Evolutionary conservation across 2,888 invertebrate genomes (phyloP).

Genomic region (Azorinus chamasolen): DNA sequence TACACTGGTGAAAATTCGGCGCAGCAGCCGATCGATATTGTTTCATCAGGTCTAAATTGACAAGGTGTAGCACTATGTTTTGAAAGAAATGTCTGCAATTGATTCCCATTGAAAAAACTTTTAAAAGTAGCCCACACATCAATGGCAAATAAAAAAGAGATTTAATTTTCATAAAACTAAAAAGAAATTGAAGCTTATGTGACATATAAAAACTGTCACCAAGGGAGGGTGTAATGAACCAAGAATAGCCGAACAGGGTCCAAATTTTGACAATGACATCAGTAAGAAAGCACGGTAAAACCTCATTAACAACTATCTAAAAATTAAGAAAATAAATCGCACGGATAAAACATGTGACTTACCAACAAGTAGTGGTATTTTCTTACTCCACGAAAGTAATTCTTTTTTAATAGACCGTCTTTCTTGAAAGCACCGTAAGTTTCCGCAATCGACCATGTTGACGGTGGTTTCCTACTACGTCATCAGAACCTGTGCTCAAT

Average conservation of each 20-base stretch:
- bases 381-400: constrained; percentile 86
- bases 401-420: constrained; percentile 85
- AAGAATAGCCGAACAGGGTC: constrained; percentile 67
- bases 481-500: constrained; percentile 72
- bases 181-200: too few species aligned
- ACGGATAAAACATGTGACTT: constrained; percentile 62
- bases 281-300: background rate
- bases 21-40: constrained; percentile 61
- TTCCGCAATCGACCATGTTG: constrained; percentile 86
- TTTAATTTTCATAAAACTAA: too few species aligned
- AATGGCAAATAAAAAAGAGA: too few species aligned
- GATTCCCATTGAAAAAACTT: background rate
- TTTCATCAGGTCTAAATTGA: constrained; percentile 44
- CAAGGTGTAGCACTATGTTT: constrained; percentile 37
- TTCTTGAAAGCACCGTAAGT: constrained; percentile 84
- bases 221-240: constrained; percentile 50
- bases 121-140: background rate
- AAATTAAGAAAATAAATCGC: constrained; percentile 11
- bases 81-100: background rate
- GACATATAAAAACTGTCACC: constrained; percentile 6
- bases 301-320: background rate
- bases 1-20: constrained; percentile 56
- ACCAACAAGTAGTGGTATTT: constrained; percentile 85
- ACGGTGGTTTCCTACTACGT: constrained; percentile 70
- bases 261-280: constrained; percentile 81